Evolutionary conservation across 2,888 invertebrate species (phyloP), one percentile per base, ranked within the genome.

Genomic region (Ctenicera cuprea): DNA sequence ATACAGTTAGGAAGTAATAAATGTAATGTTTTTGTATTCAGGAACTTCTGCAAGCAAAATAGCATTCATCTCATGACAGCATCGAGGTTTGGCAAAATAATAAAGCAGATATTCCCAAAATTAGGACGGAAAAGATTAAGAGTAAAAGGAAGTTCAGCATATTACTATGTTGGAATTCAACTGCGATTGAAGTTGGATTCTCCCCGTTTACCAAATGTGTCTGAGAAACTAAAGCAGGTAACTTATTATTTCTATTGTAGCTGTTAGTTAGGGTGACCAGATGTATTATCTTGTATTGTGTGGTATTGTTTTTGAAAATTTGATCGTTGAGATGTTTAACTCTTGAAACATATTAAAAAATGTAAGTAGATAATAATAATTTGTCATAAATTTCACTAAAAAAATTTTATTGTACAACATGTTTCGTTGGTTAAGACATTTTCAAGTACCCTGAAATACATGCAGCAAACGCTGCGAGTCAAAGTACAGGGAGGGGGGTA

Each of bases 61-160:
- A n/a, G 16, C 8, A 20, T 67, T 11, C 43, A 67, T 14, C 45
- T 43, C 5, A 37, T 48, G 8, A 48, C 61, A 16, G 12, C 37
- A 20, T 26, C 62, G 20, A 38, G 37, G 8, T 69, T 62, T 62
- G 69, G 62, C 12, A 69, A 69, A 52, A 33, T 69, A 14, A 62
- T 69, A 38, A 69, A 62, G 16, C 12, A 26, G 11, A n/a, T 61
- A 0, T 61, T 37, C 48, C 20, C 50, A 0, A 69, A 69, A 8
- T 12, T 69, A 8, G 16, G 8, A 20, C 50, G 54, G 22, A 59
- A 61, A 16, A n/a, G 69, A 12, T 48, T 48, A 38, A 50, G 37
- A 9, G 18, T 37, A 22, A 61, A 48, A 38, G 69, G 69, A 22
- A 61, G 30, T 22, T 22, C 50, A 9, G n/a, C 37, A 7, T 62